These are phyloP conservation scores for Drosophila kuntzei DNA, from an alignment of 2,888 invertebrate genomes.

Conservation along the genomic window DNA sequence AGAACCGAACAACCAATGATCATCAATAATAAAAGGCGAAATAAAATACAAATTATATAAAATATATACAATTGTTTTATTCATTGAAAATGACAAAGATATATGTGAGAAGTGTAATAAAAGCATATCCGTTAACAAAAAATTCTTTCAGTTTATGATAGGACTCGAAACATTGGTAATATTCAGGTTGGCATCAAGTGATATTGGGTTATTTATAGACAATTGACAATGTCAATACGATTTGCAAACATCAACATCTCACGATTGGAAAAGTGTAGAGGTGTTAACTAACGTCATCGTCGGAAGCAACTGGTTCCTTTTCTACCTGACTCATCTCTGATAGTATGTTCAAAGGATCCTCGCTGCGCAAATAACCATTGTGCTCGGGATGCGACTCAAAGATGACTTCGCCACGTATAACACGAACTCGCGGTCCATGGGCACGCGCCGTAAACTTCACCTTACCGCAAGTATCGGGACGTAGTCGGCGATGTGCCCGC, in stretches of 20 bases:
- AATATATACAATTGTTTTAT: not conserved
- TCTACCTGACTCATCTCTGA: constrained; percentile 48
- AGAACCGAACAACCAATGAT: constrained; percentile 53
- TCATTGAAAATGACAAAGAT: not conserved
- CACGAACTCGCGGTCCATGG: constrained; percentile 83
- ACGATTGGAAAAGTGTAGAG: not conserved
- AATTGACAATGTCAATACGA: not conserved
- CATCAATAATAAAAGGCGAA: constrained; percentile 64
- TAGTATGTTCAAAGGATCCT: constrained; percentile 73
- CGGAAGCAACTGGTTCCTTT: constrained; percentile 10
- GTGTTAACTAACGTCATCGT: constrained; percentile 2
- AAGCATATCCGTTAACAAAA: not conserved
- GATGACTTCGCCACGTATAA: constrained; percentile 81
- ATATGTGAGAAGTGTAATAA: not conserved
- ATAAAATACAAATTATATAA: constrained; percentile 52
- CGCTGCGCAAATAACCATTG: constrained; percentile 80
- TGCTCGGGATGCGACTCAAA: constrained; percentile 83
- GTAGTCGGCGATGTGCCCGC: constrained; percentile 81
- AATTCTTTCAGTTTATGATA: not conserved
- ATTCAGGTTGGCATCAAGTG: not conserved
- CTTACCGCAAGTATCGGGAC: constrained; percentile 81
- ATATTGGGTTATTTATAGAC: too few species aligned
- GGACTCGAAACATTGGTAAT: not conserved
- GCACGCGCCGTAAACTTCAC: constrained; percentile 83
- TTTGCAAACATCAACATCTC: not conserved